Base-by-base conservation (phyloP, 2,888 invertebrate species). In the Cryptocephalus moraei region DNA sequence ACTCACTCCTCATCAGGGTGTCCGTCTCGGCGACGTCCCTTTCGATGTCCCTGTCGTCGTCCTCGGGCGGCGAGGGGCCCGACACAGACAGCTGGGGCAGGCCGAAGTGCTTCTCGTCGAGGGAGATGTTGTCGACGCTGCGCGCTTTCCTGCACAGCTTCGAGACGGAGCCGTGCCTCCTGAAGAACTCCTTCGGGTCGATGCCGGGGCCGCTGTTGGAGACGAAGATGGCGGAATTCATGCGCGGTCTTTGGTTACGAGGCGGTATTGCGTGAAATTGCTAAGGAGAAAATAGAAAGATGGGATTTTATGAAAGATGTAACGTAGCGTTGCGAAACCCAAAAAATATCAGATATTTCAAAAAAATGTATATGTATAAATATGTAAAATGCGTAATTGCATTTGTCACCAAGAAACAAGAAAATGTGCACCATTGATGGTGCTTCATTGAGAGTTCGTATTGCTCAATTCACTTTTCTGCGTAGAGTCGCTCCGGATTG, bases 191-290 rank as follows among this genome's bases (percentile, higher is more conserved):
- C 61, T 86, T 81, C 51, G 86, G 84, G 62, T 87, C 84, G 64
- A 87, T 86, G 31, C 83, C 84, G 32, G 81, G 76, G 0, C 84
- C 82, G 60, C 83, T 83, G 54, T 82, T 82, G 45, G 84, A 84
- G 50, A 88, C 84, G 70, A 88, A 89, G 62, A 89, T 88, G 58
- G 89, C 90, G 50, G 89, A 89, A 69, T 89, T 90, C 65, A 89
- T 86, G 47, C 89, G 79, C 52, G 87, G 85, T 54, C 89, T 77
- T 60, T 78, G 76, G 49, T 76, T 76, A 44, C 78, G 73, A 62
- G 78, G 73, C 33, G 61, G 62, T 46, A 58, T 59, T 48, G 56
- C 62, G 54, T 59, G 58, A 47, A 58, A 56, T 62, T 63, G 48
- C 12, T 2, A 6, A 36, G 36, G 12, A 36, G 6, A 6, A 36